These are phyloP conservation scores for Zeugodacus cucurbitae DNA, from an alignment of 1,140 invertebrate species.

Conservation along the genomic window DNA sequence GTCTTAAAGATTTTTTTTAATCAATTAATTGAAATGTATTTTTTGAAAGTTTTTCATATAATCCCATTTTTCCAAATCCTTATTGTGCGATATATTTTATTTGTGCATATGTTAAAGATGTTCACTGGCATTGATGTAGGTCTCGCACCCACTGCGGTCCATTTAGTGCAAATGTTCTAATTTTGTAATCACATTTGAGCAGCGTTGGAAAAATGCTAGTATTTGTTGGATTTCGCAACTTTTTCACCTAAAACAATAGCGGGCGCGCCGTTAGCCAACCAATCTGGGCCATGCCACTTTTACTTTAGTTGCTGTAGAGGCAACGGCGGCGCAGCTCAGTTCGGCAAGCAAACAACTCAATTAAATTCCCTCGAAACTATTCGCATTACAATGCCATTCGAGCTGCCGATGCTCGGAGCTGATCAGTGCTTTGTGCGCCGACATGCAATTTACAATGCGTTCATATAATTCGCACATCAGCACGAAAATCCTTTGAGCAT, in stretches of 20 bases:
- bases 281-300: conserved; percentile 17
- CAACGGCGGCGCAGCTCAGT: neutral
- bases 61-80: no score
- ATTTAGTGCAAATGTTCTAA: conserved; percentile 20
- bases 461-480: conserved; percentile 32
- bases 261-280: neutral
- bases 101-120: neutral
- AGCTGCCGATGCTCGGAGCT: neutral
- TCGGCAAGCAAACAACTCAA: conserved; percentile 21
- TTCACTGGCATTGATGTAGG: neutral
- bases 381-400: conserved; percentile 25
- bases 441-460: conserved; percentile 18
- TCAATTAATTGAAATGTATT: no score
- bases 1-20: no score
- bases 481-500: conserved; percentile 33
- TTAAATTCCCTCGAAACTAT: conserved; percentile 35
- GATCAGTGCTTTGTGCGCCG: conserved; percentile 9
- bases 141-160: neutral
- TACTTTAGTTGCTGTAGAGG: neutral
- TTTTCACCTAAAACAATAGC: conserved; percentile 22
- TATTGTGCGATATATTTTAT: no score
- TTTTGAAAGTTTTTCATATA: no score
- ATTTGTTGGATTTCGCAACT: neutral
- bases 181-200: neutral
- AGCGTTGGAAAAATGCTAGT: neutral